phyloP scores from a whole-genome alignment of 2,113 vertebrate species.

The Oncorhynchus clarkii region DNA sequence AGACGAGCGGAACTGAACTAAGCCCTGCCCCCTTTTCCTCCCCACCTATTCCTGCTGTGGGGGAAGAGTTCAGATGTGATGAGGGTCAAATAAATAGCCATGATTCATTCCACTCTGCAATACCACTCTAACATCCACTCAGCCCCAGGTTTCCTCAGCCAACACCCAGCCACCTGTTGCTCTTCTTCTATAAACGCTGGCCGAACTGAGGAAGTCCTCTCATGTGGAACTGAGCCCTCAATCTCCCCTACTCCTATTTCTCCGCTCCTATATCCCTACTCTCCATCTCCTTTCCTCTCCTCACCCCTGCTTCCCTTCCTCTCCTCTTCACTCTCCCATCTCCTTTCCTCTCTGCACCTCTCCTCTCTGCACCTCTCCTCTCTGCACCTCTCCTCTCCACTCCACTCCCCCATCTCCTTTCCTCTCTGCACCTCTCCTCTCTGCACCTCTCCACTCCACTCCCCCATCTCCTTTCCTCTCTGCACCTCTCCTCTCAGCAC shows the following conservation, averaged over 20 bases:
- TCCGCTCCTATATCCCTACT: too few species aligned
- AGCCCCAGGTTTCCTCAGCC: slow-evolving; percentile 67
- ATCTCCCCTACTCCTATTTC: neutral
- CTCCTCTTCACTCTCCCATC: too few species aligned
- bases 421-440: too few species aligned
- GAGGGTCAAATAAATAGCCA: slow-evolving; percentile 71
- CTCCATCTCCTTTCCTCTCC: neutral
- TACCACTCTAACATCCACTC: slow-evolving; percentile 68
- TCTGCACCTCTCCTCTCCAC: too few species aligned
- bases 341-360: too few species aligned
- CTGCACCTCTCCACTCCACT: too few species aligned
- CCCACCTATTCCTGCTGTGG: slow-evolving; percentile 34
- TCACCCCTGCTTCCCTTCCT: neutral
- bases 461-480: too few species aligned
- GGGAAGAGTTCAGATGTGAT: slow-evolving; percentile 69
- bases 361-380: too few species aligned
- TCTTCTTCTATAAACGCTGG: slow-evolving; percentile 66
- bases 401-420: too few species aligned
- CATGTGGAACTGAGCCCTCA: slow-evolving; percentile 65
- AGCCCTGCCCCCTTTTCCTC: too few species aligned
- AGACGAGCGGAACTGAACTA: too few species aligned
- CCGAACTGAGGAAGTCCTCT: slow-evolving; percentile 66
- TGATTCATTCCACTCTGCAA: slow-evolving; percentile 61
- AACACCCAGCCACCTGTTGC: slow-evolving; percentile 77
- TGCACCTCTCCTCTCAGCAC: too few species aligned